Evolutionary conservation across 2,888 invertebrate genomes (phyloP).

Genomic region (Parasteatoda lunata): DNA sequence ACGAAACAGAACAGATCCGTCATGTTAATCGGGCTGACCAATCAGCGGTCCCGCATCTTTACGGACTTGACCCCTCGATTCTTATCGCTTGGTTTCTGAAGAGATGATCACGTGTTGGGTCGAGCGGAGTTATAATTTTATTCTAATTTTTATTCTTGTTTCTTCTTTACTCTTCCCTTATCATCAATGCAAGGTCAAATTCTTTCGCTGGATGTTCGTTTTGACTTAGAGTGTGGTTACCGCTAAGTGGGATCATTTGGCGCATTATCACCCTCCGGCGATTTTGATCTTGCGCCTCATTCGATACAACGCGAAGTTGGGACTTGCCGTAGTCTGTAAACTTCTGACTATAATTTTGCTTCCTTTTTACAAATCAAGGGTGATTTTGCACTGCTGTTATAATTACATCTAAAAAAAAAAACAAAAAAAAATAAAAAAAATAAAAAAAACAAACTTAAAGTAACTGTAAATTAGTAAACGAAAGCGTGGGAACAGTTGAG

Average conservation of each 20-base stretch:
- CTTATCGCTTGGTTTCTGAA: conserved; percentile 52
- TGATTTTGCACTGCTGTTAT: too few relatives aligned
- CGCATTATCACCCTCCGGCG: conserved; percentile 53
- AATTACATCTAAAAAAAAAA: too few relatives aligned
- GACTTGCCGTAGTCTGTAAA: too few relatives aligned
- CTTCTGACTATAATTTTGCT: too few relatives aligned
- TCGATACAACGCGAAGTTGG: neutral
- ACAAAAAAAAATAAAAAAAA: too few relatives aligned
- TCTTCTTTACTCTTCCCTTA: conserved; percentile 14
- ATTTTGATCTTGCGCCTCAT: conserved; percentile 42
- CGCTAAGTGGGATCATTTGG: conserved; percentile 51
- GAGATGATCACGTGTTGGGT: conserved; percentile 64
- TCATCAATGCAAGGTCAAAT: conserved; percentile 58
- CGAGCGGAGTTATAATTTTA: conserved; percentile 35
- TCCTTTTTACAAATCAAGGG: too few relatives aligned
- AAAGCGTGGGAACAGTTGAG: too few relatives aligned
- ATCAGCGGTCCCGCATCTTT: conserved; percentile 61
- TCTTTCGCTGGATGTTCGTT: conserved; percentile 56
- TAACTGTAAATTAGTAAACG: too few relatives aligned
- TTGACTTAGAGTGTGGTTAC: conserved; percentile 34
- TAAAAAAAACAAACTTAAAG: too few relatives aligned
- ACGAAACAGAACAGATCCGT: conserved; percentile 61
- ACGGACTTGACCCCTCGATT: conserved; percentile 66
- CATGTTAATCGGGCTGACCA: conserved; percentile 63
- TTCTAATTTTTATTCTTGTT: conserved; percentile 24